phyloP scores from a whole-genome alignment of 2,888 invertebrate species.

The Papilio gigon region DNA sequence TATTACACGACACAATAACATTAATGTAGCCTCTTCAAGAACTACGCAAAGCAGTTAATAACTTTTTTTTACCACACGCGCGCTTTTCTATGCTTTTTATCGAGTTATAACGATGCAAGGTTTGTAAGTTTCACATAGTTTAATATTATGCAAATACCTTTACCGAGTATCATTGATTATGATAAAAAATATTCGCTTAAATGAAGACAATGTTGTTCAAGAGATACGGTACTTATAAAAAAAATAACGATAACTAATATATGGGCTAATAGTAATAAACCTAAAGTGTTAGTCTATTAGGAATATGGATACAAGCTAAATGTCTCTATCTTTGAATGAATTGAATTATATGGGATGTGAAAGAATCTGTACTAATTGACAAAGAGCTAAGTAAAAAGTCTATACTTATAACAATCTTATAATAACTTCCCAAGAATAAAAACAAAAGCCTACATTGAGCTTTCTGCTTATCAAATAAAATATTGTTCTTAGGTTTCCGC shows the following conservation, averaged over 20 bases:
- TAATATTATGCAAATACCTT: background rate
- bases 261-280: too few species aligned
- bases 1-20: slow-evolving; percentile 39
- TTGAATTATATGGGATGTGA: too few species aligned
- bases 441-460: background rate
- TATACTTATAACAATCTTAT: too few species aligned
- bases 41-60: slow-evolving; percentile 28
- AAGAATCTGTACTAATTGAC: too few species aligned
- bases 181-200: too few species aligned
- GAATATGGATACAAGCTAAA: too few species aligned
- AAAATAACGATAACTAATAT: too few species aligned
- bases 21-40: slow-evolving; percentile 40
- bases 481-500: background rate
- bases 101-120: slow-evolving; percentile 8
- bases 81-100: slow-evolving; percentile 34
- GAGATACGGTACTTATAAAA: too few species aligned
- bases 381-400: too few species aligned
- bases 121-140: background rate
- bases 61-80: slow-evolving; percentile 33
- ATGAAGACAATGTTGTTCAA: too few species aligned
- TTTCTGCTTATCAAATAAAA: background rate
- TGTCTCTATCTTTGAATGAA: too few species aligned
- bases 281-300: too few species aligned
- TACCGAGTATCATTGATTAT: background rate
- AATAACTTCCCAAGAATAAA: background rate